These are phyloP conservation scores for Ciconia maguari DNA, from an alignment of 2,113 vertebrate genomes.

Conservation along the genomic window DNA sequence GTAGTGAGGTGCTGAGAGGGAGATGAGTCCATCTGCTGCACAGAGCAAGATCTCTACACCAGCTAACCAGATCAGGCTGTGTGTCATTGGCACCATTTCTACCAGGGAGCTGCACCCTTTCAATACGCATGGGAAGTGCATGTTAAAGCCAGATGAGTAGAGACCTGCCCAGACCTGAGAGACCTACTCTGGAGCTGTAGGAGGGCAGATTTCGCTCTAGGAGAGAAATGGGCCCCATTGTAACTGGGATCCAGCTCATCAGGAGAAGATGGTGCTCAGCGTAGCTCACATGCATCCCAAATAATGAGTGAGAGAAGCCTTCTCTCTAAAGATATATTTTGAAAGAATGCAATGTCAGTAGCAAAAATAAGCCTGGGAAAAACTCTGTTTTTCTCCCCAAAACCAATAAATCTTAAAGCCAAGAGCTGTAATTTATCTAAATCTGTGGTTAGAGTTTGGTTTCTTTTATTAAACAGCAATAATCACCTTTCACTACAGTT, in stretches of 20 bases:
- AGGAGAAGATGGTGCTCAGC: neutral
- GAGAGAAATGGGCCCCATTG: neutral
- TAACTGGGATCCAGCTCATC: neutral
- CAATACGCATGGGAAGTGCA: fast-evolving
- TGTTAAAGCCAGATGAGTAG: neutral
- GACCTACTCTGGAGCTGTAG: neutral
- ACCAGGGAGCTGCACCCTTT: neutral
- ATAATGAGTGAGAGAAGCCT: neutral
- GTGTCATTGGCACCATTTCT: neutral
- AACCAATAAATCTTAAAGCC: neutral
- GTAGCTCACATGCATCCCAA: neutral
- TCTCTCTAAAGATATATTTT: neutral
- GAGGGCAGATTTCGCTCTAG: neutral
- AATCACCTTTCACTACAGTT: neutral
- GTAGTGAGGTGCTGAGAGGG: neutral
- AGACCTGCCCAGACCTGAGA: neutral
- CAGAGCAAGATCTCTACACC: neutral
- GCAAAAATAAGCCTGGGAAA: constrained; percentile 4
- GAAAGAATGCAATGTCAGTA: neutral
- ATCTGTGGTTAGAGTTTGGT: neutral
- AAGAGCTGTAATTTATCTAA: neutral
- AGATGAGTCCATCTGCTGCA: neutral
- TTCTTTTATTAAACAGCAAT: neutral
- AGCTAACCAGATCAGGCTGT: neutral
- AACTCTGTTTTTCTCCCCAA: neutral